Evolutionary conservation across 2,888 invertebrate genomes (phyloP).

Genomic region (Herminia tarsipennalis): DNA sequence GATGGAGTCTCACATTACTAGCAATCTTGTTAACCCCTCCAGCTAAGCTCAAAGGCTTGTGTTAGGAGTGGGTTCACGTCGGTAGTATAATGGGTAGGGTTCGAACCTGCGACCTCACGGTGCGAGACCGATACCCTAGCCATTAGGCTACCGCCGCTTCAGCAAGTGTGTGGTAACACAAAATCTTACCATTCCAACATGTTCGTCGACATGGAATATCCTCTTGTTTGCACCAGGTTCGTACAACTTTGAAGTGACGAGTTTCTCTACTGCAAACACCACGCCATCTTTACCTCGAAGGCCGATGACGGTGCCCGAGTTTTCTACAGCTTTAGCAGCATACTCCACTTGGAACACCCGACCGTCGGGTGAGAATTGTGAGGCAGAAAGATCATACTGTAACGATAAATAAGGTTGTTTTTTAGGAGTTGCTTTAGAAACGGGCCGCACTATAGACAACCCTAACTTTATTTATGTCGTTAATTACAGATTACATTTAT

Average conservation of each 20-base stretch:
- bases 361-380: constrained; percentile 99
- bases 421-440: no score
- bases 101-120: no score
- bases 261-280: constrained; percentile 98
- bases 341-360: constrained; percentile 99
- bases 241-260: constrained; percentile 96
- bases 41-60: no score
- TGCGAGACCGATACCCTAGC: no score
- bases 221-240: constrained; percentile 96
- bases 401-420: constrained; percentile 54
- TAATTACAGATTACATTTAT: no score
- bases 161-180: not conserved
- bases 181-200: constrained; percentile 95
- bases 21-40: no score
- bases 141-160: no score
- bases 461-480: no score
- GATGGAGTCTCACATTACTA: no score
- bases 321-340: constrained; percentile 99
- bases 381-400: constrained; percentile 99
- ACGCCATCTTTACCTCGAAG: constrained; percentile 98
- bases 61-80: no score
- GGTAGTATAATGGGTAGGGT: no score
- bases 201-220: constrained; percentile 96
- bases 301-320: constrained; percentile 98
- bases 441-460: no score